Evolutionary conservation across 1,140 invertebrate genomes (phyloP).

Genomic region (Lordiphosa collinella): DNA sequence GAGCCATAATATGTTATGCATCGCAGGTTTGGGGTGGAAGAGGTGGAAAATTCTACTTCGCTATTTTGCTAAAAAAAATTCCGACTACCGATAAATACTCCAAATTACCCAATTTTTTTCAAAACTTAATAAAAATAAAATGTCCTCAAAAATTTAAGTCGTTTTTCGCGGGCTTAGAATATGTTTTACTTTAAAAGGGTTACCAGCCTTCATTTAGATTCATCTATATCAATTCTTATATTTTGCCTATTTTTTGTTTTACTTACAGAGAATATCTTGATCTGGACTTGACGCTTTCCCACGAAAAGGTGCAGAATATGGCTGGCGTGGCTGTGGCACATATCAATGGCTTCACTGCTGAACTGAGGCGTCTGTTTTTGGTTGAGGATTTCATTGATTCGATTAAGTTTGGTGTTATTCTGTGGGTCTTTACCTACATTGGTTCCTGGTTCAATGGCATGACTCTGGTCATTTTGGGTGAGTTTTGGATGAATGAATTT

Average conservation of each 20-base stretch:
- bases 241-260: background rate
- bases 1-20: too few species aligned
- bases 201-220: too few species aligned
- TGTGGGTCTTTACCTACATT: constrained; percentile 97
- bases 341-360: constrained; percentile 87
- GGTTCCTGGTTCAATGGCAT: constrained; percentile 99
- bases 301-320: constrained; percentile 93
- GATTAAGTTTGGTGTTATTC: constrained; percentile 93
- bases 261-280: constrained; percentile 91
- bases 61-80: too few species aligned
- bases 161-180: too few species aligned
- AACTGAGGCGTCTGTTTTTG: constrained; percentile 95
- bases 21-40: too few species aligned
- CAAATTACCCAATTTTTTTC: too few species aligned
- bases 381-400: constrained; percentile 98
- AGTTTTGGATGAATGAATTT: constrained; percentile 63
- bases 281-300: constrained; percentile 89
- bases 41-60: too few species aligned
- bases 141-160: too few species aligned
- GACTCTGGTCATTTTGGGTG: constrained; percentile 96
- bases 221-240: background rate
- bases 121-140: too few species aligned
- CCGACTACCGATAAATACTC: too few species aligned
- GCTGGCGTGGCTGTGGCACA: constrained; percentile 91
- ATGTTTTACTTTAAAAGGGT: too few species aligned